Conservation (phyloP, 2,888 invertebrate species). For the Pseudeuparius sepicola region DNA sequence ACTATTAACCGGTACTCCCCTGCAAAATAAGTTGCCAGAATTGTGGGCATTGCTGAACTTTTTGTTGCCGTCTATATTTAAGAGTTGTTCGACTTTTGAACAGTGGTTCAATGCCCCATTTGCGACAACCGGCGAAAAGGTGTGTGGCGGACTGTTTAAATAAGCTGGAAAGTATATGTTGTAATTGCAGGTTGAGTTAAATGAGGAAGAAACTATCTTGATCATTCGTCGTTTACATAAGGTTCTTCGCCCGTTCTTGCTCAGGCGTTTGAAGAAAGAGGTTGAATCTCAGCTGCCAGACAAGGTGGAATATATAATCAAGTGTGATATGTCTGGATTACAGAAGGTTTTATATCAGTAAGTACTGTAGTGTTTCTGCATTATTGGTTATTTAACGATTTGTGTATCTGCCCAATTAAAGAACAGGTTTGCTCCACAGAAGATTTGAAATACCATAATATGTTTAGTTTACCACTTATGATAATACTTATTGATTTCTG, state of each 20-base stretch:
- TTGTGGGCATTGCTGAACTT: constrained; percentile 98
- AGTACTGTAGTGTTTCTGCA: constrained; percentile 37
- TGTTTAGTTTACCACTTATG: too few species aligned
- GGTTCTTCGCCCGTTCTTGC: constrained; percentile 91
- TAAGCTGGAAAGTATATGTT: too few species aligned
- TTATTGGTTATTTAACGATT: constrained; percentile 4
- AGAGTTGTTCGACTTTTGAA: constrained; percentile 96
- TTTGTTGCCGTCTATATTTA: constrained; percentile 95
- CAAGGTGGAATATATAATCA: constrained; percentile 97
- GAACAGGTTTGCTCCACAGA: too few species aligned
- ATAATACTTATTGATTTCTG: too few species aligned
- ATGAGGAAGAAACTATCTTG: constrained; percentile 98
- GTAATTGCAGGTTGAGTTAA: constrained; percentile 79
- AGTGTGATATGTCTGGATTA: constrained; percentile 97
- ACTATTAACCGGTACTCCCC: constrained; percentile 89
- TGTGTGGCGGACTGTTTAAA: too few species aligned
- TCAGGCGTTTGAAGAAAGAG: constrained; percentile 96
- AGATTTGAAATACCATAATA: too few species aligned
- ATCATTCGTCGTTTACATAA: constrained; percentile 99
- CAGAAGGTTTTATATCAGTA: constrained; percentile 84
- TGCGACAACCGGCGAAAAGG: constrained; percentile 96
- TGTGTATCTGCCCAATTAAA: too few species aligned
- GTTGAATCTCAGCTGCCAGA: constrained; percentile 98
- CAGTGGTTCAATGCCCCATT: constrained; percentile 99
- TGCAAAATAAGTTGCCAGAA: constrained; percentile 96